Base-by-base conservation (phyloP, 2,888 invertebrate genomes). In the Phanerotoma sp. region DNA sequence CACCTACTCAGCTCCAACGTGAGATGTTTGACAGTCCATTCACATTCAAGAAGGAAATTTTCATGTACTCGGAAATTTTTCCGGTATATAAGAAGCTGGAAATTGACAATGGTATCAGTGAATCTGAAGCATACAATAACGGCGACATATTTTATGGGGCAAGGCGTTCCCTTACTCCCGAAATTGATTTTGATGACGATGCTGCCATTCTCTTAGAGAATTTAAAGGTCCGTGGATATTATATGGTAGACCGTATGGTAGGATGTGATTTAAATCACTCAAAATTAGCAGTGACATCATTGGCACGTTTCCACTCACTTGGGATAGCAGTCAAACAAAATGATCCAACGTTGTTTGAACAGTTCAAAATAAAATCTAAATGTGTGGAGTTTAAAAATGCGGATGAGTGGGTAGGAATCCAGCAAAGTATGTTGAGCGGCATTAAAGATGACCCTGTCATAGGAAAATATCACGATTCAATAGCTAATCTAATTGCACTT, bases 131-230 rank as follows among this genome's bases (percentile, higher is more conserved):
- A 0, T 75, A 80, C 35, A 77, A 83, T 48, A 68, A 81, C 1
- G 78, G 82, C 54, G 80, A 84, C 0, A 77, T 78, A 11, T 83
- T 80, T 58, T 84, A 79, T 65, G 84, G 84, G 0, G 80, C 81
- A 1, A 74, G 84, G 40, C 66, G 82, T 11, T 68, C 71, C 1
- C 15, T 70, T 4, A 41, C 46, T n/a, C 52, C 57, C 2, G 50
- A 63, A 3, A 58, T 63, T 0, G 47, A 54, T 2, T 81, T 84
- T 1, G 83, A 84, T 60, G 79, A 83, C 1, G 78, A 84, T 61
- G 84, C 83, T 0, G 79, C 82, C 1, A 73, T 85, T 11, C 66
- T 85, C 4, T 77, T 84, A 64, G 84, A 85, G 62, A 84, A 85
- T 68, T 64, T 85, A 3, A 82, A 81, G 56, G 60, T 66, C 0